Base-by-base conservation (phyloP, 2,797 vertebrate species). In the Heterohyrax brucei region DNA sequence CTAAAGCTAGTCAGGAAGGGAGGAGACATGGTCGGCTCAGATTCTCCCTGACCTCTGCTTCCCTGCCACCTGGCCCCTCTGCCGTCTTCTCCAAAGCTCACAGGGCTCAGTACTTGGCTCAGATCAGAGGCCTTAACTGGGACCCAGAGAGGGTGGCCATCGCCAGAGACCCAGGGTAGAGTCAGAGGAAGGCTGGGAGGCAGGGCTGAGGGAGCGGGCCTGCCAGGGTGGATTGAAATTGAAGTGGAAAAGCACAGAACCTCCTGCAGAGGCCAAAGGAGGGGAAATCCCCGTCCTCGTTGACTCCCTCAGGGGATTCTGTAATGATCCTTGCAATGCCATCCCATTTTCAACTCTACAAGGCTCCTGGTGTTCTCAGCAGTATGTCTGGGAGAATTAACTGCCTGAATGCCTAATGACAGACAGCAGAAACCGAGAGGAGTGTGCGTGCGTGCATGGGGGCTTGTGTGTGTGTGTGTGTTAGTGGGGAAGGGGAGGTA, bases 361-460 rank as follows among this genome's bases (percentile, higher is more conserved):
- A 77, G 10, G 10, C 81, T 94, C 96, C 95, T 95, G 87, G 94
- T 6, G 19, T 90, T 96, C 96, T 70, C 92, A 83, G 94, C 2
- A 0, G 79, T 7, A 13, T 70, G 82, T 91, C 97, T 93, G 88
- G 66, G 64, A 93, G 96, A 96, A 98, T 96, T 85, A 91, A 77
- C 91, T 98, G 95, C 96, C 94, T 97, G 95, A 96, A 94, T 96
- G 85, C 89, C 84, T 96, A 76, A 94, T 24, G 73, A 64, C 78
- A 56, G 87, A n/a, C 50, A 8, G 6, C 44, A 84, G 94, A 92
- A 59, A 64, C 33, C 9, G 30, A 80, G 84, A 28, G 26, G 44
- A 39, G 70, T 16, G 44, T 18, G 0, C 7, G 10, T 3, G 39
- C 2, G 5, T 1, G 53, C 2, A 21, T 7, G 48, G 5, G 10